Base-by-base conservation (phyloP, 2,888 invertebrate genomes). In the Beris morrisii region DNA sequence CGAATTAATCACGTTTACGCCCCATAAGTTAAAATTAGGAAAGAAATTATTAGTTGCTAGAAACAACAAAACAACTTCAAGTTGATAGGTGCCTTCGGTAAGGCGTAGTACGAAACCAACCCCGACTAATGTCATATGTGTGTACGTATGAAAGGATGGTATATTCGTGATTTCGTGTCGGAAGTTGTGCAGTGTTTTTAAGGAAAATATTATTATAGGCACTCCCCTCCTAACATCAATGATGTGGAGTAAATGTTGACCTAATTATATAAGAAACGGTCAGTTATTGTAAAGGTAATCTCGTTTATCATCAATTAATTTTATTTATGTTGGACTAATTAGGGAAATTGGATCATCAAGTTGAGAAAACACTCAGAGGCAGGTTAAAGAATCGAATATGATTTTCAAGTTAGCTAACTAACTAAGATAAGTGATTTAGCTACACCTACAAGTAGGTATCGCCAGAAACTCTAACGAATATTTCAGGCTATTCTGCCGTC, bases 101-200 rank as follows among this genome's bases (percentile, higher is more conserved):
- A 4, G 13, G 44, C 15, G 43, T 22, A 2, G 3, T 22, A 22
- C 22, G 22, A 22, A 22, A 22, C 22, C 22, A 22, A 22, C 22
- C 22, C 22, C 22, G 22, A 22, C 22, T 22, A 22, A 22, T 22
- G 22, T 22, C 22, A 22, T 38, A 28, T 52, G 52, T 56, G 1
- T 22, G 22, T 43, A 56, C 15, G 31, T 56, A n/a, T 9, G 31
- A 43, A 56, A 32, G 54, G 54, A 32, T 50, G 38, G 43, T 43
- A 56, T 56, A 43, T 56, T 56, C 56, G 56, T 56, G 56, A 56
- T 56, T 56, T 56, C 56, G 56, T 56, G 43, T 15, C 31, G 43
- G 43, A 56, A 56, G 56, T 56, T 56, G 32, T 43, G 12, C n/a
- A 56, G 52, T 22, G 52, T 28, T 56, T 43, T 56, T 43, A 13